These are phyloP conservation scores for Auanema sp. DNA, from an alignment of 2,888 invertebrate species.

Conservation along the genomic window DNA sequence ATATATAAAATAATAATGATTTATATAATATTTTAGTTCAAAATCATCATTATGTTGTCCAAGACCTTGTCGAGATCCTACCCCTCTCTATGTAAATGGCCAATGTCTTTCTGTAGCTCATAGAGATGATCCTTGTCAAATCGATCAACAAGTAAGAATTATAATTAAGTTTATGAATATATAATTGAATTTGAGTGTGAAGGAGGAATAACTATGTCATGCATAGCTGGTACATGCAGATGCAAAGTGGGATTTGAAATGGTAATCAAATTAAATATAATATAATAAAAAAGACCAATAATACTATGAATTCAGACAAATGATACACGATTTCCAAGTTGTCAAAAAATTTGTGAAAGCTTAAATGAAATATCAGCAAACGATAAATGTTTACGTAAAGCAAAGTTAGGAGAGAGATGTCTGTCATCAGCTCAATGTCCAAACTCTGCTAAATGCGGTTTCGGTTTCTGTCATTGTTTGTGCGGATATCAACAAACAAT, in stretches of 20 bases:
- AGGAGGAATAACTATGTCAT: constrained; percentile 62
- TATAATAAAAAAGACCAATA: neutral
- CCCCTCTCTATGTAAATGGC: constrained; percentile 62
- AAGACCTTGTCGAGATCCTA: constrained; percentile 62
- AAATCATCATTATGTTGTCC: constrained; percentile 63
- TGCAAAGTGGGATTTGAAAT: constrained; percentile 52
- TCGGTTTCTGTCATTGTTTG: constrained; percentile 60
- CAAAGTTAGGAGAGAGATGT: constrained; percentile 43
- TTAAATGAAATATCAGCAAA: constrained; percentile 35
- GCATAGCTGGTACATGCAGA: constrained; percentile 52
- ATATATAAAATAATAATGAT: neutral
- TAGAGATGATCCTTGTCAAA: constrained; percentile 61
- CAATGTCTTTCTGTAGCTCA: constrained; percentile 62
- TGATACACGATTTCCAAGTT: constrained; percentile 59
- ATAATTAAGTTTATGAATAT: neutral
- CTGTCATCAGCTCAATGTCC: constrained; percentile 57
- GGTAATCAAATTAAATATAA: neutral
- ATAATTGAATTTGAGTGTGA: constrained; percentile 53
- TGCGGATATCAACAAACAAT: constrained; percentile 55
- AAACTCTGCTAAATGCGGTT: constrained; percentile 56
- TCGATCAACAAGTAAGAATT: constrained; percentile 53
- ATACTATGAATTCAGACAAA: constrained; percentile 46
- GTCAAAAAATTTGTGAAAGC: constrained; percentile 51
- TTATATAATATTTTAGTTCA: constrained; percentile 39
- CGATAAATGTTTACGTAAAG: constrained; percentile 34